Evolutionary conservation across 2,113 vertebrate genomes (phyloP), one percentile per base, ranked within the genome.

Genomic region (Lonchura striata): DNA sequence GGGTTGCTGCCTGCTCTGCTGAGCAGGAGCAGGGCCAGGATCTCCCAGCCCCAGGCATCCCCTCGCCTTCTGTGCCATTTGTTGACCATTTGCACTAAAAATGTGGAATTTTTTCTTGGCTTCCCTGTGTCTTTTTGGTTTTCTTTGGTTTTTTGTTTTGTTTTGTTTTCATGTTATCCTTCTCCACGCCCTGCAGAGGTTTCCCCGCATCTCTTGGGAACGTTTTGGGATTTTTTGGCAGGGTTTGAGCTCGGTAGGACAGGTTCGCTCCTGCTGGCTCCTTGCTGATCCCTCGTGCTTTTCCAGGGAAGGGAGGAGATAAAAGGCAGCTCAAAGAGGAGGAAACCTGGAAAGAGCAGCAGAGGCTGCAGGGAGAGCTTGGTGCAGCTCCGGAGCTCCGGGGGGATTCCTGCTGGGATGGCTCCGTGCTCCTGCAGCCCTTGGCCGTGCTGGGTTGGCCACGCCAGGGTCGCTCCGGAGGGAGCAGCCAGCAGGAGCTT

Each of bases 61-160:
- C 59, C 95, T 95, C 93, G 15, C 27, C 2, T 59, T 12, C 42
- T 15, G 93, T 97, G 95, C 96, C 96, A 86, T 97, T 53, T 15
- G 24, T 68, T 94, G 86, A 85, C 84, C 90, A 64, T 96, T 97
- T 97, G 96, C 96, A 97, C 96, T 97, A 96, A 96, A 82, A 90
- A 61, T 7, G 56, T 54, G 87, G 61, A 39, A 22, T 82, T 56
- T 61, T 46, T 19, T 22, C 53, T 53, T 37, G 5, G 31, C 74
- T 87, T 47, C 4, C 33, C 10, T 28, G 13, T 82, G 57, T 88
- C n/a, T 17, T 24, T 44, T 50, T 9, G 41, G 41, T 8, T 27
- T 35, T 42, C 3, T 19, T 42, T 8, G 7, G n/a, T n/a, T 18
- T 14, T 9, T 23, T 37, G 5, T 11, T 65, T 31, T 21, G 10